Evolutionary conservation across 2,113 vertebrate genomes (phyloP).

Genomic region (Trinectes maculatus): DNA sequence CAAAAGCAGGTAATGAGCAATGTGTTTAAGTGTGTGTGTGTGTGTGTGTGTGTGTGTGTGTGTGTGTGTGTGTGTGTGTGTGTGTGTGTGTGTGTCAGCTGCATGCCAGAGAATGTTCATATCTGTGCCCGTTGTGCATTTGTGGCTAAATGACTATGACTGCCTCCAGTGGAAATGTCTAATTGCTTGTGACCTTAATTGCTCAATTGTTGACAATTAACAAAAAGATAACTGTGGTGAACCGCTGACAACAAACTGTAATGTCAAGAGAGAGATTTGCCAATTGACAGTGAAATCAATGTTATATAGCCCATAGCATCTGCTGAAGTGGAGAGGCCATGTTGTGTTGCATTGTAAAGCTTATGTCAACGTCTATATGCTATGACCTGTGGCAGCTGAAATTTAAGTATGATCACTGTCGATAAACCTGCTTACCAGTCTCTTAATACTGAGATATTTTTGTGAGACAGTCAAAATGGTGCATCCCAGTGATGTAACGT

Average conservation of each 20-base stretch:
- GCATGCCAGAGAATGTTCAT: too few relatives aligned
- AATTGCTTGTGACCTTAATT: constrained; percentile 21
- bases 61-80: neutral
- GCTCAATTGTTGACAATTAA: constrained; percentile 36
- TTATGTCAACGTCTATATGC: too few relatives aligned
- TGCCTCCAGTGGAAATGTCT: constrained; percentile 8
- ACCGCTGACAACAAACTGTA: neutral
- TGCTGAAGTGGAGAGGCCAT: neutral
- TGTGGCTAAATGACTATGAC: neutral
- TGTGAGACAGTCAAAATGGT: too few relatives aligned
- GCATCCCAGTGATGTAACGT: too few relatives aligned
- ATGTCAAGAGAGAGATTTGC: neutral
- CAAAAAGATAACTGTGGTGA: constrained; percentile 20
- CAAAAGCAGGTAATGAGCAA: constrained; percentile 6
- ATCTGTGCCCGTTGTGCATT: too few relatives aligned
- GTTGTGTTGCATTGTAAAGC: neutral
- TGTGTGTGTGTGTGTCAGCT: neutral
- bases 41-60: neutral
- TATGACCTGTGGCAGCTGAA: too few relatives aligned
- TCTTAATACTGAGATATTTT: too few relatives aligned
- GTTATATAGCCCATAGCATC: neutral
- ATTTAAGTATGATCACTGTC: too few relatives aligned
- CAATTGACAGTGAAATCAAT: constrained; percentile 21
- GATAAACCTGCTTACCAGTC: too few relatives aligned
- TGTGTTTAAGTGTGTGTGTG: neutral